Percentiles rank a stretch among this genome's conserved stretches.
Evolutionary conservation across 2,113 vertebrate species (phyloP).

Genomic region (Sturnus vulgaris): DNA sequence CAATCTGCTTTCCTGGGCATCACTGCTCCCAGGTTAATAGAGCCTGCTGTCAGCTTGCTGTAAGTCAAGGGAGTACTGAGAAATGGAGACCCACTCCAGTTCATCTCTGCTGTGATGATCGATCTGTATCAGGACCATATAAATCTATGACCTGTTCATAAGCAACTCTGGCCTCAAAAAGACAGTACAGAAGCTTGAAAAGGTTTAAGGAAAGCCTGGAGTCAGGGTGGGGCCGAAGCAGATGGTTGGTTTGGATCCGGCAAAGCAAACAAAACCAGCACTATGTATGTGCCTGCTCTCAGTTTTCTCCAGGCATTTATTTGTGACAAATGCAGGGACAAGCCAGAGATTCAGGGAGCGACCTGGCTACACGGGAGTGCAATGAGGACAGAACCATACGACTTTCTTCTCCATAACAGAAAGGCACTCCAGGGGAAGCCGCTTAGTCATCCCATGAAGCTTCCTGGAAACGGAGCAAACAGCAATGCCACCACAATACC

Average conservation of each 20-base stretch:
- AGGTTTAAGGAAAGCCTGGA: not conserved
- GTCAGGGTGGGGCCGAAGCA: not conserved
- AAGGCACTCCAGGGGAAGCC: not conserved
- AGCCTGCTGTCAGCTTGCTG: not conserved
- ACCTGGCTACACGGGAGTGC: not conserved
- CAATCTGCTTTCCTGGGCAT: accelerated
- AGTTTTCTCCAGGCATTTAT: not conserved
- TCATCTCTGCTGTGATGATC: not conserved
- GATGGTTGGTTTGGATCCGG: not conserved
- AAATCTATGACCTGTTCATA: not conserved
- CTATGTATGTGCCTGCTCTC: not conserved
- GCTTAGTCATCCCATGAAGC: not conserved
- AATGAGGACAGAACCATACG: not conserved
- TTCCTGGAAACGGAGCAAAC: not conserved
- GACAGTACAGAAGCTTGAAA: not conserved
- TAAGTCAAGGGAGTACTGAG: not conserved
- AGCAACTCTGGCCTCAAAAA: not conserved
- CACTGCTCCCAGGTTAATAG: accelerated
- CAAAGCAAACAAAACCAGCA: not conserved
- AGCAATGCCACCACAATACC: not conserved
- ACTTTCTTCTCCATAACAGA: not conserved
- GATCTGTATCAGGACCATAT: not conserved
- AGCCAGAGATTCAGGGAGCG: not conserved
- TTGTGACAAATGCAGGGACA: not conserved
- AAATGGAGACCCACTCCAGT: not conserved